Base-by-base conservation (phyloP, 1,140 invertebrate genomes). In the Halesus radiatus region DNA sequence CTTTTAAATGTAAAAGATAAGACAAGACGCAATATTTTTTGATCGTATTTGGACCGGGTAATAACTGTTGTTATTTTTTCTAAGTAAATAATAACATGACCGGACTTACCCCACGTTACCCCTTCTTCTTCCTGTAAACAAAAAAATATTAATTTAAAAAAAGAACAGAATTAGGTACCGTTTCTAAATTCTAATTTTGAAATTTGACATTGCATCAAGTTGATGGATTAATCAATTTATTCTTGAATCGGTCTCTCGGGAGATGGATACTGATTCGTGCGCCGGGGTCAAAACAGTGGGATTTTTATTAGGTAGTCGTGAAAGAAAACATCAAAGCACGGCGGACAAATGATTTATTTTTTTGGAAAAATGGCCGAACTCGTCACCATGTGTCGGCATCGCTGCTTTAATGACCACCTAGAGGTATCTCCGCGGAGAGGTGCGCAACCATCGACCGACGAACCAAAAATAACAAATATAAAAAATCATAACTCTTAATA, bases 341-440 rank as follows among this genome's bases (percentile, higher is more conserved):
- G 37, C 66, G 66, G 23, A 74, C 70, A 74, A 74, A 74, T 74
- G 70, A 74, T 74, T 74, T 74, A 26, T 74, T 74, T 74, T 74
- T 74, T 54, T 56, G 50, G 50, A 74, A 74, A 73, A 54, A 74
- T 74, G 53, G 18, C 50, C 53, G 52, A 29, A 54, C 70, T 53
- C 70, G 70, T 74, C 70, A 74, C 70, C 70, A 74, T 52, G 54
- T 54, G 70, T 70, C 66, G 66, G 66, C 66, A 10, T 45, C 37
- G 32, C 66, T 50, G n/a, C 70, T 74, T 54, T 74, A 74, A 74
- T 74, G 70, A 74, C 29, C 70, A 56, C 52, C 70, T 56, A 6
- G 26, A 74, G 32, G 37, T 45, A 70, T 70, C 37, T 45, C 29
- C 13, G 29, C 1, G 18, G 1, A 7, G 37, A 23, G 16, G 66